A percentile compares a stretch with the other conserved stretches of the same genome.
These are phyloP conservation scores for Oreochromis grahami DNA, from an alignment of 2,797 vertebrate species.

Conservation along the genomic window DNA sequence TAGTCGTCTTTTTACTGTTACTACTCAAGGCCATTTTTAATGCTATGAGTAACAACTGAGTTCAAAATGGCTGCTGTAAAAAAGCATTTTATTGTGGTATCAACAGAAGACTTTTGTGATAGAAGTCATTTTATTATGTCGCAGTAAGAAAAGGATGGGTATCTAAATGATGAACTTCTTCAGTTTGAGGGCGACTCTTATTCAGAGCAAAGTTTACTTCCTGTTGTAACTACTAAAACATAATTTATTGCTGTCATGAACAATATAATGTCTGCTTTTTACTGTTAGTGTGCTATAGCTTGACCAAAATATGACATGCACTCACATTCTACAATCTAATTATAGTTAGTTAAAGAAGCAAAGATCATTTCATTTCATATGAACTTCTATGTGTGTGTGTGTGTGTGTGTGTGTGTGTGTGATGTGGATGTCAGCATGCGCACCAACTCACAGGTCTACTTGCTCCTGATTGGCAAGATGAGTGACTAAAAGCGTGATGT, in stretches of 20 bases:
- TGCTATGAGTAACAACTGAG: not conserved
- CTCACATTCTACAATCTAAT: fast-evolving
- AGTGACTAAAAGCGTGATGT: slow-evolving; percentile 90
- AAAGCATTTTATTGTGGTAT: fast-evolving
- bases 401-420: too few relatives aligned
- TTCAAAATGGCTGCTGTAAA: not conserved
- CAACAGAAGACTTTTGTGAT: not conserved
- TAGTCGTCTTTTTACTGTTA: not conserved
- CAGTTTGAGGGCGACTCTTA: not conserved
- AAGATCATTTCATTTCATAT: not conserved
- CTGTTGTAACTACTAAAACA: not conserved
- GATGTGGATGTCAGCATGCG: not conserved
- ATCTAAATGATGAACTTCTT: not conserved
- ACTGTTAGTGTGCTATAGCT: not conserved
- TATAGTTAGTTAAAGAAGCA: not conserved
- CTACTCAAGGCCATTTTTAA: not conserved
- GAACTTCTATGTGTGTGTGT: too few relatives aligned
- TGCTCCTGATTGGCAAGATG: slow-evolving; percentile 86
- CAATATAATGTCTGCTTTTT: not conserved
- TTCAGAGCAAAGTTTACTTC: not conserved
- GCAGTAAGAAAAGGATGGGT: not conserved
- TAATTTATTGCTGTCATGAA: not conserved
- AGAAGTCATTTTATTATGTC: not conserved
- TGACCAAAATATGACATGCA: not conserved
- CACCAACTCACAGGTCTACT: slow-evolving; percentile 82